phyloP scores from a whole-genome alignment of 2,888 invertebrate species.

The Hipparchia sbordonii region DNA sequence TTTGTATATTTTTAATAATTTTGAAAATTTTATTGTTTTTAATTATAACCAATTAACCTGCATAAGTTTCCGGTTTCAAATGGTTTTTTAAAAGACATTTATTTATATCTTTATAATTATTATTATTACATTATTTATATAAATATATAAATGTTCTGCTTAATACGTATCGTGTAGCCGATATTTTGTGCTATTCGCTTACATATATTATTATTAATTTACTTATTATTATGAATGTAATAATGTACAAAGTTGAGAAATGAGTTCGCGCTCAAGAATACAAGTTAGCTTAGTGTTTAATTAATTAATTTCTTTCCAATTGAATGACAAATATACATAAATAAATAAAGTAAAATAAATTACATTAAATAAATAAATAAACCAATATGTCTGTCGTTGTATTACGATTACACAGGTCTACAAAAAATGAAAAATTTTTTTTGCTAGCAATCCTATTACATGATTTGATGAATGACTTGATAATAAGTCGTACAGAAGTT shows the following conservation, averaged over 20 bases:
- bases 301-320: slow-evolving; percentile 54
- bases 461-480: too few species aligned
- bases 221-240: slow-evolving; percentile 64
- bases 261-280: slow-evolving; percentile 77
- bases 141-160: slow-evolving; percentile 28
- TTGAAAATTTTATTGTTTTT: slow-evolving; percentile 48
- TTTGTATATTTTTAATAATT: slow-evolving; percentile 43
- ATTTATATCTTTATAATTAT: slow-evolving; percentile 5
- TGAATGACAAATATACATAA: slow-evolving; percentile 51
- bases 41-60: slow-evolving; percentile 33
- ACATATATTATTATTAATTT: slow-evolving; percentile 52
- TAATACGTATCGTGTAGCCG: slow-evolving; percentile 38
- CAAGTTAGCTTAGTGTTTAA: slow-evolving; percentile 72
- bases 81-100: slow-evolving; percentile 54
- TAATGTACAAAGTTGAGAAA: slow-evolving; percentile 72
- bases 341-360: slow-evolving; percentile 9
- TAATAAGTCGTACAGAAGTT: too few species aligned
- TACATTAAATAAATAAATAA: slow-evolving; percentile 24
- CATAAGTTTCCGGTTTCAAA: slow-evolving; percentile 2
- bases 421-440: too few species aligned
- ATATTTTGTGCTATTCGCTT: slow-evolving; percentile 67
- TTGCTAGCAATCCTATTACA: too few species aligned
- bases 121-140: slow-evolving; percentile 53
- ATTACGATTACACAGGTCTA: too few species aligned
- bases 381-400: slow-evolving; percentile 36